Percentiles rank a stretch among this genome's conserved stretches.
Conservation (phyloP, 2,888 invertebrate species). For the Mantis religiosa region DNA sequence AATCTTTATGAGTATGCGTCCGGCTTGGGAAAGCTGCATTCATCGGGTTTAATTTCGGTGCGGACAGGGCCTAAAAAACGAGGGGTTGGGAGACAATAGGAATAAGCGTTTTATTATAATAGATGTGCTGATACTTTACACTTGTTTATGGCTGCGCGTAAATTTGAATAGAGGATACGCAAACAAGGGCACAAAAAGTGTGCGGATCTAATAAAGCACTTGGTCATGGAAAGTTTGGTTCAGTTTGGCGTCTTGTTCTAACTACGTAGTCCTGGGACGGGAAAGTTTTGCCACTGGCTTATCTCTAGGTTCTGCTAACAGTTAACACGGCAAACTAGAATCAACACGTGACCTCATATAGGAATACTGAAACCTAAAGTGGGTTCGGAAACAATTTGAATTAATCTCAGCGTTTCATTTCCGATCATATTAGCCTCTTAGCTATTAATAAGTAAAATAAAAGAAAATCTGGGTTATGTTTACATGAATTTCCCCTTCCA, state of each 20-base stretch:
- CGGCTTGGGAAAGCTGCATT: not conserved
- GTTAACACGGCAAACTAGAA: not conserved
- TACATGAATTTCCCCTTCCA: too few species aligned
- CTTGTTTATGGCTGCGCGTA: not conserved
- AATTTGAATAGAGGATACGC: not conserved
- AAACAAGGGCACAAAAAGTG: not conserved
- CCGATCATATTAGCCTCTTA: too few species aligned
- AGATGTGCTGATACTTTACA: not conserved
- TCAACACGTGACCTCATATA: not conserved
- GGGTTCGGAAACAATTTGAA: not conserved
- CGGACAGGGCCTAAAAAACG: not conserved
- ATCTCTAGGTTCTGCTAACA: not conserved
- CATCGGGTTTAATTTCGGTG: not conserved
- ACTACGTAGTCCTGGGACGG: too few species aligned
- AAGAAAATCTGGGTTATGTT: too few species aligned
- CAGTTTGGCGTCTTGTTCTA: not conserved
- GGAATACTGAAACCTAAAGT: not conserved
- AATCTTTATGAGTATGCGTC: not conserved
- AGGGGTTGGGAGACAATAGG: not conserved
- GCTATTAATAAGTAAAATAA: too few species aligned
- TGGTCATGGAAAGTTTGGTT: not conserved
- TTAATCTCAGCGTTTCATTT: too few species aligned
- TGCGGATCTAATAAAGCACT: not conserved
- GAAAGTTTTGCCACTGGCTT: not conserved
- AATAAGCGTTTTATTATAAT: not conserved